Evolutionary conservation across 2,113 vertebrate species (phyloP).

Genomic region (Petaurus breviceps): DNA sequence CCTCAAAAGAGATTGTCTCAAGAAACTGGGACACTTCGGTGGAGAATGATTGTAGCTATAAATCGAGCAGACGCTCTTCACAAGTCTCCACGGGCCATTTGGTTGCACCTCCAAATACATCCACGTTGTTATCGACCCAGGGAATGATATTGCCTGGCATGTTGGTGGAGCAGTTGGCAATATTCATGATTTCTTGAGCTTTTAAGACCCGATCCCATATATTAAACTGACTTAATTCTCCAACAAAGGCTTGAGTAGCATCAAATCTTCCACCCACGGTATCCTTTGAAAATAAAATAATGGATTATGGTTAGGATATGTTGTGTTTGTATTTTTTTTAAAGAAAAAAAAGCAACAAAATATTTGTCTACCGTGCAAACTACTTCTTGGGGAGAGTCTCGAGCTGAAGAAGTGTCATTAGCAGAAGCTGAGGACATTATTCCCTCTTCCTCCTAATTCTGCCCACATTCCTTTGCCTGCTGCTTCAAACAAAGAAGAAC

Average conservation of each 20-base stretch:
- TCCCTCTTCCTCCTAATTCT: neutral
- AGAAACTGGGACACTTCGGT: constrained; percentile 72
- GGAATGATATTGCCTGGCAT: constrained; percentile 98
- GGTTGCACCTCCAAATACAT: constrained; percentile 94
- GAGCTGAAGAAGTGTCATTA: neutral
- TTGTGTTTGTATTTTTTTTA: neutral
- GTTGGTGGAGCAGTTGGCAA: constrained; percentile 97
- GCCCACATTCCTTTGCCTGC: neutral
- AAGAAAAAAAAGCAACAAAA: neutral
- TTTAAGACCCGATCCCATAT: constrained; percentile 98
- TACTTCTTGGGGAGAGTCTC: neutral
- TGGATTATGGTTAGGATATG: constrained; percentile 18
- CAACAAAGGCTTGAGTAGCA: constrained; percentile 98
- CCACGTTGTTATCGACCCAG: constrained; percentile 96
- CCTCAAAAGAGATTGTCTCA: constrained; percentile 76
- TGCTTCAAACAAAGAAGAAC: neutral
- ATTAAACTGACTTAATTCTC: constrained; percentile 98
- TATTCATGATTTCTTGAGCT: constrained; percentile 92
- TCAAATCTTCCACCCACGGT: constrained; percentile 96
- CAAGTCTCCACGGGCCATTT: constrained; percentile 96
- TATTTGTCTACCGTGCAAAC: neutral
- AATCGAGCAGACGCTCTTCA: constrained; percentile 94
- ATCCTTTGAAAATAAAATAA: constrained; percentile 87
- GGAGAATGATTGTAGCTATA: constrained; percentile 84
- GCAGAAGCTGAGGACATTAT: fast-evolving